Evolutionary conservation across 2,797 vertebrate genomes (phyloP), one percentile per base, ranked within the genome.

Genomic region (Melanotaenia boesemani): DNA sequence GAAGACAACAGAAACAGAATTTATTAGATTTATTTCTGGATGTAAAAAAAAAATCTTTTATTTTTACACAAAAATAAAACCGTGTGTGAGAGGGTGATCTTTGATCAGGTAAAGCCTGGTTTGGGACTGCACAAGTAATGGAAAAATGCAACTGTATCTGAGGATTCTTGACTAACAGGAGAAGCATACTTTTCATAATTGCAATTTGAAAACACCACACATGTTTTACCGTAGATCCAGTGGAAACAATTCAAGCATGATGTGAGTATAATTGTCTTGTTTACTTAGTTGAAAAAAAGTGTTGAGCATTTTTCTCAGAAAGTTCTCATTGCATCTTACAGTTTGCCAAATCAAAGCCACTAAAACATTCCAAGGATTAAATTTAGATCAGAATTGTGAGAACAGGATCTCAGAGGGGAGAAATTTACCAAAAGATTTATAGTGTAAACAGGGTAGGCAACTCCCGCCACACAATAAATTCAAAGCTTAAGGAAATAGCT

Each of bases 391-490:
- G 76, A 81, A 76, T 84, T 83, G 81, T 86, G 82, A 88, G 83
- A 88, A 71, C 76, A 52, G 61, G 68, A 86, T 83, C 77, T 84
- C 67, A 79, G 75, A 80, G 84, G 78, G 79, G 85, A 83, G 75
- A 85, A 77, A 77, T 77, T 64, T 65, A 89, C 77, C 74, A 86
- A 72, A 85, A 91, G 87, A 91, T 87, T 85, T 85, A 92, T 84
- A 82, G 66, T 76, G 84, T 74, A 80, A 92, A 89, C 86, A 60
- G 75, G 76, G 77, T 67, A 87, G 84, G 81, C 64, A 60, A 76
- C 63, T 77, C 72, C 88, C 88, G 70, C 75, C 64, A 85, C 86
- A 81, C 81, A 86, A 84, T 86, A 80, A 86, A 91, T 83, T 83
- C 73, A 76, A 80, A 28, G 82, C 86, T 87, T 84, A 84, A 75